Percentiles rank a stretch among this genome's conserved stretches.
Conservation (phyloP, 2,888 invertebrate species). For the Epistrophella euchroma region DNA sequence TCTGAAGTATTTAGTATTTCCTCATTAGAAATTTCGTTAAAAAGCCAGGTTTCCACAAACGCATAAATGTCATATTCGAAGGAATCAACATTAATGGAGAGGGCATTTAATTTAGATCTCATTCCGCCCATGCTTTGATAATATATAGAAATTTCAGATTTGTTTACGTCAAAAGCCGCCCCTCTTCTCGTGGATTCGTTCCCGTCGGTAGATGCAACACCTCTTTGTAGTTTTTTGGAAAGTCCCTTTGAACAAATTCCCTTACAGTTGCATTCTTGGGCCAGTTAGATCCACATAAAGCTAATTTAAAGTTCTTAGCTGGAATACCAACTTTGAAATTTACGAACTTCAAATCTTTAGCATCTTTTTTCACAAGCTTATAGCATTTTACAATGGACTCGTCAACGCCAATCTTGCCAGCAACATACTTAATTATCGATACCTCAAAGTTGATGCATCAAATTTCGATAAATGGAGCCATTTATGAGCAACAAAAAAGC, state of each 20-base stretch:
- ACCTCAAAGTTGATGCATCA: not conserved
- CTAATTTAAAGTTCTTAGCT: not conserved
- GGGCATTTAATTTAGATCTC: not conserved
- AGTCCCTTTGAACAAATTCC: not conserved
- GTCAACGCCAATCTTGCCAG: not conserved
- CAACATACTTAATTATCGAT: not conserved
- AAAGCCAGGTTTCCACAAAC: too few species aligned
- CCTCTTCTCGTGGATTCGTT: not conserved
- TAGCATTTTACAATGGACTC: not conserved
- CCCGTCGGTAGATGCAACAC: not conserved
- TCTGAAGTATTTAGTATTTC: too few species aligned
- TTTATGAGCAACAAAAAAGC: not conserved
- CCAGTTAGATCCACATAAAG: conserved; percentile 4
- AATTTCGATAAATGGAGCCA: conserved; percentile 16
- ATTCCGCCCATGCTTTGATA: too few species aligned
- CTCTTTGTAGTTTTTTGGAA: conserved; percentile 5
- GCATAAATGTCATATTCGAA: conserved; percentile 5
- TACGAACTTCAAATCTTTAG: not conserved
- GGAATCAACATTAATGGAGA: not conserved
- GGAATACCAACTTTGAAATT: too few species aligned
- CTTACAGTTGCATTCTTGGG: not conserved
- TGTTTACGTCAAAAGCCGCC: not conserved
- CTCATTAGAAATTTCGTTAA: too few species aligned
- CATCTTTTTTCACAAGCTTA: not conserved
- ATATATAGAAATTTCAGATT: not conserved